Evolutionary conservation across 2,113 vertebrate species (phyloP).

Genomic region (Henicopernis longicauda): DNA sequence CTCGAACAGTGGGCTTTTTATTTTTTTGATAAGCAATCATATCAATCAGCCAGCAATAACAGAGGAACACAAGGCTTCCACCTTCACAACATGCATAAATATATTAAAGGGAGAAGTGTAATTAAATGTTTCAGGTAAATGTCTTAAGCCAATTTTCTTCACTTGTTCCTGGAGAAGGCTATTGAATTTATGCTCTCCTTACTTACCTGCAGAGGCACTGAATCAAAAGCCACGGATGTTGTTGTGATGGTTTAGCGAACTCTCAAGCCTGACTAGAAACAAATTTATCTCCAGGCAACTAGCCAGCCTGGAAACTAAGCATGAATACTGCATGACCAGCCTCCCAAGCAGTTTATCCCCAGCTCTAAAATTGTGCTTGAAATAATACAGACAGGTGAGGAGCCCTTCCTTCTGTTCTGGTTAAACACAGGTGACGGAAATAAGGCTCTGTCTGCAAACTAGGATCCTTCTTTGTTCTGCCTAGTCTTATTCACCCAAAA

Average conservation of each 20-base stretch:
- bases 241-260: not conserved
- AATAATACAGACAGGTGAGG: not conserved
- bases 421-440: not conserved
- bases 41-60: not conserved
- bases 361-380: not conserved
- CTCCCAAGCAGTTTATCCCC: not conserved
- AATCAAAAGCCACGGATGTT: not conserved
- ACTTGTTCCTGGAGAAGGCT: not conserved
- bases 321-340: not conserved
- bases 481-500: not conserved
- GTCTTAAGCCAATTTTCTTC: not conserved
- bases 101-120: not conserved
- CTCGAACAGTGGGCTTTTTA: rapidly evolving
- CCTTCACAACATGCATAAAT: not conserved
- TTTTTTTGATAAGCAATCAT: not conserved
- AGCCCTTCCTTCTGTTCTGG: not conserved
- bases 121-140: not conserved
- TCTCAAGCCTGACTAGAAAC: not conserved
- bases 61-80: not conserved
- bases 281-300: constrained; percentile 18
- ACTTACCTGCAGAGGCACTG: not conserved
- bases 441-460: not conserved
- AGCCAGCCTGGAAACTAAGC: not conserved
- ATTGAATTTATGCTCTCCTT: not conserved
- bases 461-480: not conserved